Conservation (phyloP, 2,797 vertebrate genomes). For the Channallabes apus region DNA sequence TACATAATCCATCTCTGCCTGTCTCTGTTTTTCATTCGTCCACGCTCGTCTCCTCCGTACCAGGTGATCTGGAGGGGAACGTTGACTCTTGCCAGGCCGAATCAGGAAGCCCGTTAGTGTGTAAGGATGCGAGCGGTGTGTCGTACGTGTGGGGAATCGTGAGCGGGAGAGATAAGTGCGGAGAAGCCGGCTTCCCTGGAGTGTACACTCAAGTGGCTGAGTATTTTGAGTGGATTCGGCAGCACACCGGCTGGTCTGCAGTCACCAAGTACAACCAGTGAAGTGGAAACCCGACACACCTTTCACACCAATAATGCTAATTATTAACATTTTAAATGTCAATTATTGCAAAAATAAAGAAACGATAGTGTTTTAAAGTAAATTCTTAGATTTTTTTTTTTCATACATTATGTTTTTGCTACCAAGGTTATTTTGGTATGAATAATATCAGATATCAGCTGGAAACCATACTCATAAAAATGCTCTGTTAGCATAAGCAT, state of each 20-base stretch:
- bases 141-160: slow-evolving; percentile 92
- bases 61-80: slow-evolving; percentile 82
- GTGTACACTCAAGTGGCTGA: slow-evolving; percentile 88
- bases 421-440: neutral
- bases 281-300: neutral
- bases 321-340: neutral
- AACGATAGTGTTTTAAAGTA: neutral
- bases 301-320: neutral
- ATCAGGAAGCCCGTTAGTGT: slow-evolving; percentile 90
- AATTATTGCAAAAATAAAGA: too few species aligned
- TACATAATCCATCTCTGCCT: neutral
- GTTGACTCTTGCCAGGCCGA: slow-evolving; percentile 93
- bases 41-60: neutral
- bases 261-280: slow-evolving; percentile 78
- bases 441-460: neutral
- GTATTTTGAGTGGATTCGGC: slow-evolving; percentile 88
- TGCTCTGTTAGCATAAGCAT: neutral
- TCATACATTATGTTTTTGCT: neutral
- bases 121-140: slow-evolving; percentile 76
- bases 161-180: slow-evolving; percentile 90
- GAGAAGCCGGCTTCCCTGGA: slow-evolving; percentile 76
- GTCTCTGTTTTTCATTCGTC: neutral
- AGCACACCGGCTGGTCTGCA: slow-evolving; percentile 71
- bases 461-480: neutral
- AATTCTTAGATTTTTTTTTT: neutral